Percentiles rank a stretch among this genome's conserved stretches.
Evolutionary conservation across 2,797 vertebrate genomes (phyloP).

Genomic region (Centroberyx gerrardi): DNA sequence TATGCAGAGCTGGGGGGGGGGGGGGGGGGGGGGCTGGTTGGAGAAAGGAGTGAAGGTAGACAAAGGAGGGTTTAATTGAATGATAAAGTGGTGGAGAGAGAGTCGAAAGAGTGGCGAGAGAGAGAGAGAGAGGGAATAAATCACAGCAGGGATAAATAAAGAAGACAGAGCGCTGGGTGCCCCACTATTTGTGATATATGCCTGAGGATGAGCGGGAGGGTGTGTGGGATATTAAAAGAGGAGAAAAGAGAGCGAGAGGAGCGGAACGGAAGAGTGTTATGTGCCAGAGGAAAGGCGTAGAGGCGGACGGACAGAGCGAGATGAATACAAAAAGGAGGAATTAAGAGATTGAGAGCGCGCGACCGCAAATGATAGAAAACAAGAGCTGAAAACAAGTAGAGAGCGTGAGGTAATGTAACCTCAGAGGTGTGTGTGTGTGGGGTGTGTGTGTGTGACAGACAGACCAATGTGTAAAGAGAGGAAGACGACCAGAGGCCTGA

Average conservation of each 20-base stretch:
- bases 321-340: background rate
- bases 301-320: constrained; percentile 28
- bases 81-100: constrained; percentile 73
- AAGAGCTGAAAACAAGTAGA: background rate
- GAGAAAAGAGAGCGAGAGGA: constrained; percentile 53
- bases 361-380: constrained; percentile 4
- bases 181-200: constrained; percentile 66
- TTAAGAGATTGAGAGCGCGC: constrained; percentile 1
- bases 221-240: constrained; percentile 67
- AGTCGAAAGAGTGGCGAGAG: constrained; percentile 58
- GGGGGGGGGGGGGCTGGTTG: constrained; percentile 2
- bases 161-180: constrained; percentile 66
- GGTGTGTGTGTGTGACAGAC: background rate
- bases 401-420: background rate
- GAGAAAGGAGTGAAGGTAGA: constrained; percentile 62
- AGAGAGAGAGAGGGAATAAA: constrained; percentile 59
- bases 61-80: constrained; percentile 81
- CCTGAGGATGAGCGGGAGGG: constrained; percentile 69
- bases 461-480: background rate
- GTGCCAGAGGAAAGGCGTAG: constrained; percentile 46
- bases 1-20: constrained; percentile 11
- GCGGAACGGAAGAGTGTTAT: constrained; percentile 40
- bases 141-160: constrained; percentile 78
- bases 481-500: background rate
- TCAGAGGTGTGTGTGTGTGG: background rate